Percentiles rank a stretch among this genome's conserved stretches.
phyloP scores from a whole-genome alignment of 2,113 vertebrate genomes.

The Cercopithecus mona region DNA sequence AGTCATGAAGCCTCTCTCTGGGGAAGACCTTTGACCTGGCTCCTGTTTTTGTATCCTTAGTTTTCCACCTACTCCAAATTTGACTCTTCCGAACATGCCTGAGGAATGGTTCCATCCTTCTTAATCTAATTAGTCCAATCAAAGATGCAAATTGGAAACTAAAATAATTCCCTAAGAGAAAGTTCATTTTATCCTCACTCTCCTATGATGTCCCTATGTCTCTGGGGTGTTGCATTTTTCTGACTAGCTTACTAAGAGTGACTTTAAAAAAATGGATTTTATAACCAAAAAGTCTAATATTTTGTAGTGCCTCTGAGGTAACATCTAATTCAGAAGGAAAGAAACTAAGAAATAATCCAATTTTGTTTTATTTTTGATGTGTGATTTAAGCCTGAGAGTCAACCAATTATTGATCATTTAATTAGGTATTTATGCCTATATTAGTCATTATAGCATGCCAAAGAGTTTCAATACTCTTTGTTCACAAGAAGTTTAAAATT shows the following conservation, averaged over 20 bases:
- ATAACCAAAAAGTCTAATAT: not conserved
- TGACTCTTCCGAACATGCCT: constrained; percentile 21
- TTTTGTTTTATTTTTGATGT: constrained; percentile 37
- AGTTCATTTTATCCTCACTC: not conserved
- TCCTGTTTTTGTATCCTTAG: not conserved
- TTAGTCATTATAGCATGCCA: not conserved
- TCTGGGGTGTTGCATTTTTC: not conserved
- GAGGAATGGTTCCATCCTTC: not conserved
- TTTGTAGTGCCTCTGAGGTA: not conserved
- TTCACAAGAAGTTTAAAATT: constrained; percentile 53
- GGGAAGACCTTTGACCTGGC: constrained; percentile 54
- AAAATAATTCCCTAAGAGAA: not conserved
- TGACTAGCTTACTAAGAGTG: not conserved
- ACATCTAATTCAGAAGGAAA: not conserved
- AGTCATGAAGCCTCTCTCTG: not conserved
- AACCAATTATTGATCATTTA: constrained; percentile 18
- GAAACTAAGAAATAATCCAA: not conserved
- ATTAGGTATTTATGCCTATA: not conserved
- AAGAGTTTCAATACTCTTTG: constrained; percentile 32
- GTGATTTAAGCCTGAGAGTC: not conserved
- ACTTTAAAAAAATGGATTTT: not conserved
- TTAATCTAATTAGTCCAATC: not conserved
- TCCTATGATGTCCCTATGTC: not conserved
- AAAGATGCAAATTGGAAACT: not conserved
- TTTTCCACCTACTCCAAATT: not conserved